Evolutionary conservation across 2,888 invertebrate genomes (phyloP).

Genomic region (Alcis repandata): DNA sequence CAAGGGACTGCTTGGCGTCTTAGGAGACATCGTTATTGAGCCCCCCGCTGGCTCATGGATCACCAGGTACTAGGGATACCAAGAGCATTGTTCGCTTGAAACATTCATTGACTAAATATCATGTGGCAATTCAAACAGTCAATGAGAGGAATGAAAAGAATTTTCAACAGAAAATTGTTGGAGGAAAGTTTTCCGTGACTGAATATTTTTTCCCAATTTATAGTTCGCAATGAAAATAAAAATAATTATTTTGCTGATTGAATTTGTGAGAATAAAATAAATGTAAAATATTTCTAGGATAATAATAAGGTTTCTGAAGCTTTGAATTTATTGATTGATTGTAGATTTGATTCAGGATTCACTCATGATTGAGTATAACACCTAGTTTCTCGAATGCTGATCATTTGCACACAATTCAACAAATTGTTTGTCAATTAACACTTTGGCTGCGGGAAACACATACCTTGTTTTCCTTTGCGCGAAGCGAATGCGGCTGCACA

Average conservation of each 20-base stretch:
- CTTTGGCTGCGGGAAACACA: too few relatives aligned
- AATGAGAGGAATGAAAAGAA: slow-evolving; percentile 9
- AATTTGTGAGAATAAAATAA: not conserved
- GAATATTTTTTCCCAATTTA: too few relatives aligned
- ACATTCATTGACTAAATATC: slow-evolving; percentile 21
- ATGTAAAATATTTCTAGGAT: not conserved
- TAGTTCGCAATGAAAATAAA: too few relatives aligned
- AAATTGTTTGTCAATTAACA: not conserved
- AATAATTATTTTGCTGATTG: too few relatives aligned
- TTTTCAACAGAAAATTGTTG: not conserved
- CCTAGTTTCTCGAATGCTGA: not conserved
- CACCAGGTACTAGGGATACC: slow-evolving; percentile 39
- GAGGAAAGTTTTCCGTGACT: not conserved
- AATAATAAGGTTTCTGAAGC: too few relatives aligned
- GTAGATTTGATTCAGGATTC: too few relatives aligned
- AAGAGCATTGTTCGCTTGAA: slow-evolving; percentile 28
- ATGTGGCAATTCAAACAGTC: slow-evolving; percentile 6
- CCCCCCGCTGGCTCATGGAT: slow-evolving; percentile 32
- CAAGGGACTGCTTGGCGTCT: slow-evolving; percentile 34
- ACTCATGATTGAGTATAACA: not conserved
- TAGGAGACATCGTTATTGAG: slow-evolving; percentile 34
- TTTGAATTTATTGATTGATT: too few relatives aligned
- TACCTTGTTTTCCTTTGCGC: too few relatives aligned
- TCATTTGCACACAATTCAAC: not conserved
- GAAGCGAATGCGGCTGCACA: too few relatives aligned